Conservation (phyloP, 2,113 vertebrate genomes). For the Uria lomvia region DNA sequence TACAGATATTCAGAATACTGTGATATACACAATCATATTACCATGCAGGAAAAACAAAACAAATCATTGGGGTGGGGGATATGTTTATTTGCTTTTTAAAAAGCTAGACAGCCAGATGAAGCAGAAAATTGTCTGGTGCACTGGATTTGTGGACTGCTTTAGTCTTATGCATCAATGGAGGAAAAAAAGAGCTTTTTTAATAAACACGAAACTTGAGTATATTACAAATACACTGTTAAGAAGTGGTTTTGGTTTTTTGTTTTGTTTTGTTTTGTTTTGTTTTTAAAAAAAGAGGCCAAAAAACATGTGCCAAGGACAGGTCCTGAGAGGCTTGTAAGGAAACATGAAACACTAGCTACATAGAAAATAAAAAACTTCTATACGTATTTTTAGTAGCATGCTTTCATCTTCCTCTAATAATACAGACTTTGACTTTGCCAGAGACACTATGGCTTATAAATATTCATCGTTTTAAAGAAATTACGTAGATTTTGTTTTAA, state of each 20-base stretch:
- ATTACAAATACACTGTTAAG: slow-evolving; percentile 34
- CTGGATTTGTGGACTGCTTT: slow-evolving; percentile 42
- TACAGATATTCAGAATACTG: not conserved
- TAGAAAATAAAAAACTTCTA: not conserved
- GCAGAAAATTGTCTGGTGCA: slow-evolving; percentile 63
- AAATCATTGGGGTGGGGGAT: not conserved
- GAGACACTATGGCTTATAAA: slow-evolving; percentile 41
- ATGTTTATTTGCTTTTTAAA: slow-evolving; percentile 28
- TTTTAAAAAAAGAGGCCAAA: not conserved
- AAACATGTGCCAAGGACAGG: not conserved
- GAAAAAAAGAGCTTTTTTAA: not conserved
- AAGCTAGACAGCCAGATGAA: slow-evolving; percentile 54
- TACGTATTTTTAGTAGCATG: not conserved
- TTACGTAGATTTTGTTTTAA: slow-evolving; percentile 65
- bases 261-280: too few relatives aligned
- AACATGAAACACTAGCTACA: not conserved
- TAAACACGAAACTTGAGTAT: slow-evolving; percentile 23
- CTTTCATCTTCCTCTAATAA: slow-evolving; percentile 42
- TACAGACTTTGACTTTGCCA: slow-evolving; percentile 33
- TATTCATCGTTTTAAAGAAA: slow-evolving; percentile 64
- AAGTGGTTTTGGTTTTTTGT: not conserved
- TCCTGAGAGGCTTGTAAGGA: not conserved
- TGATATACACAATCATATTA: not conserved
- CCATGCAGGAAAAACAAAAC: not conserved
- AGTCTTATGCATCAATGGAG: not conserved